A percentile compares a stretch with the other conserved stretches of the same genome.
Conservation (phyloP, 2,888 invertebrate genomes). For the Antheraea yamamai region DNA sequence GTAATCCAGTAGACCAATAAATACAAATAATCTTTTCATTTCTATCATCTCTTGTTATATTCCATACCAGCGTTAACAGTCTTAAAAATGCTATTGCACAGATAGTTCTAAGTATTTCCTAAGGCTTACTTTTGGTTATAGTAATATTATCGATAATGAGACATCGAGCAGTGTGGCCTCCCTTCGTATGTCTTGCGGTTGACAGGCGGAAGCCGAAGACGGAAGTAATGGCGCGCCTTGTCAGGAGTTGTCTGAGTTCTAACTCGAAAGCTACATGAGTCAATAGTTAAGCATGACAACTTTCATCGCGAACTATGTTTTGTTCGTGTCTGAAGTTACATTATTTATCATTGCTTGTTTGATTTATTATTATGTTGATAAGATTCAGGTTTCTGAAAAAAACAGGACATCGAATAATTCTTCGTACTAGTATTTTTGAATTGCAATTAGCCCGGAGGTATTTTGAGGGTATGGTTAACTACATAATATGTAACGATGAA, state of each 20-base stretch:
- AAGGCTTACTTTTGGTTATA: not conserved
- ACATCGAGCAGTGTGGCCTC: slow-evolving; percentile 32
- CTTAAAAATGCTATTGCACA: no score
- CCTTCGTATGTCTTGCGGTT: slow-evolving; percentile 39
- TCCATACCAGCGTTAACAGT: not conserved
- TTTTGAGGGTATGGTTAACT: not conserved
- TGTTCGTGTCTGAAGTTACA: not conserved
- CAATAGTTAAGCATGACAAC: not conserved
- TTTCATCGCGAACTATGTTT: slow-evolving; percentile 3
- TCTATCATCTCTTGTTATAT: not conserved
- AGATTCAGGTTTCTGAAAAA: not conserved
- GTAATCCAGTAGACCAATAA: no score
- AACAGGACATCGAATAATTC: not conserved
- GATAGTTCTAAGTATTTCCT: no score
- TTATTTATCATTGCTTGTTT: not conserved
- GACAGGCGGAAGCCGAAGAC: slow-evolving; percentile 65
- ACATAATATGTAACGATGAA: not conserved
- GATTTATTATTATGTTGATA: not conserved
- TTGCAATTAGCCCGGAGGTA: not conserved
- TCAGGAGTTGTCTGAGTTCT: slow-evolving; percentile 44
- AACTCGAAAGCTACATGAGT: slow-evolving; percentile 3
- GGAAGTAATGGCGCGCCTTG: slow-evolving; percentile 68
- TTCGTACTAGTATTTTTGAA: not conserved
- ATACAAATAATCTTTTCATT: not conserved
- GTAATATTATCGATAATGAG: slow-evolving; percentile 3